Percentiles rank a stretch among this genome's conserved stretches.
phyloP scores from a whole-genome alignment of 2,113 vertebrate species.

The Suricata suricatta region DNA sequence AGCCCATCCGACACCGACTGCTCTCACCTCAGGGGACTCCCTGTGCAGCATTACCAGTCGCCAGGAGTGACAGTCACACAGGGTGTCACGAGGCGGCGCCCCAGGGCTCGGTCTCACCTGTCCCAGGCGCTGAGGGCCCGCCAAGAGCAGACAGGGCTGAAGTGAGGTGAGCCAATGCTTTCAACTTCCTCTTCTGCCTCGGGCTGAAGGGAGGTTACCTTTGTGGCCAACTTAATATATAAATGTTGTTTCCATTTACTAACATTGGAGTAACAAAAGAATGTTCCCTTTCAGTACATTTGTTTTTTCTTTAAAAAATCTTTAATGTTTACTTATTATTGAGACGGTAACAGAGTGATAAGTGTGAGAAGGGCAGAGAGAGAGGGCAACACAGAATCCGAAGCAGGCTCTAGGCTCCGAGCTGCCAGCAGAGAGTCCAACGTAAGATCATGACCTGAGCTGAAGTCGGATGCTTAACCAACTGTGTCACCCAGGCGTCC shows the following conservation, averaged over 20 bases:
- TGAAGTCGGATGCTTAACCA: too few species aligned
- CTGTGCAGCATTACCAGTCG: rapidly evolving
- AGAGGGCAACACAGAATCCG: too few species aligned
- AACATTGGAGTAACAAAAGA: neutral
- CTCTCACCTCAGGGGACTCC: rapidly evolving
- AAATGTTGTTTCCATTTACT: neutral
- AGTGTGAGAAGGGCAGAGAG: too few species aligned
- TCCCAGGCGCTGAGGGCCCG: rapidly evolving
- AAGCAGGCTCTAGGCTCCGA: too few species aligned
- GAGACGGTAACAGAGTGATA: too few species aligned
- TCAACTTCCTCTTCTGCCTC: neutral
- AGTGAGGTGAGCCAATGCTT: neutral
- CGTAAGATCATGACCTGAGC: too few species aligned
- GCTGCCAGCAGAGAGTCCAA: too few species aligned
- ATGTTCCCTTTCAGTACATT: neutral
- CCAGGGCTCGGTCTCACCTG: neutral
- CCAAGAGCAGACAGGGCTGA: neutral
- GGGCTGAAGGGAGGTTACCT: neutral
- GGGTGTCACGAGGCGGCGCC: rapidly evolving
- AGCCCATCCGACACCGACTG: rapidly evolving
- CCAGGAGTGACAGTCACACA: neutral
- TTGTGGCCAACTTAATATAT: neutral
- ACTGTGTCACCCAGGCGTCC: too few species aligned
- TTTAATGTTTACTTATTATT: too few species aligned
- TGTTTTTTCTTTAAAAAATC: too few species aligned